phyloP scores from a whole-genome alignment of 2,888 invertebrate genomes.

The Nebria brevicollis region DNA sequence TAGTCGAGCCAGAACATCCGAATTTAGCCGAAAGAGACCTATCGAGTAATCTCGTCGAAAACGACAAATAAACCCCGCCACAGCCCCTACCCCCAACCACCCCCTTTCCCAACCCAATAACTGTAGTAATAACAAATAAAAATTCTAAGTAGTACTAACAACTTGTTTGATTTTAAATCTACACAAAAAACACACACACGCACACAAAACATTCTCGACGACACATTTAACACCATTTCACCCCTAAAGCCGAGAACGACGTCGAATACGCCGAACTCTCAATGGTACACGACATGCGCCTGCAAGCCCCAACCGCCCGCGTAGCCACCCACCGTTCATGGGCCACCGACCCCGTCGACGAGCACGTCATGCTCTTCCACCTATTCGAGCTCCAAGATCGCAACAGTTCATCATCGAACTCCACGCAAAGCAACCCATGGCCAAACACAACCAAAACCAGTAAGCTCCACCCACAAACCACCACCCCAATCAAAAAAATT shows the following conservation, averaged over 20 bases:
- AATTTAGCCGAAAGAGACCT: conserved; percentile 22
- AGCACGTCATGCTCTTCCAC: conserved; percentile 70
- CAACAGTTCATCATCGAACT: conserved; percentile 53
- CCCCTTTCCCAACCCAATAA: neutral
- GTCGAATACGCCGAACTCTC: conserved; percentile 72
- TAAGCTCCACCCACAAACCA: too few species aligned
- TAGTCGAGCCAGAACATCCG: neutral
- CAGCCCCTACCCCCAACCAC: neutral
- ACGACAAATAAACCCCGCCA: neutral
- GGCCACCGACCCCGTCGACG: conserved; percentile 59
- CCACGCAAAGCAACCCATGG: conserved; percentile 19
- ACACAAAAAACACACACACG: too few species aligned
- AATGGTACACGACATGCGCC: conserved; percentile 62
- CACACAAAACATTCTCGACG: too few species aligned
- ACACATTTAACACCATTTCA: neutral
- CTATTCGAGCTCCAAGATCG: conserved; percentile 66
- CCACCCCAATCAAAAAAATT: too few species aligned
- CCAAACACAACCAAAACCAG: neutral
- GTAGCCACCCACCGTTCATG: conserved; percentile 50
- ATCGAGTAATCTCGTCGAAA: conserved; percentile 19
- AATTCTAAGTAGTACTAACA: too few species aligned
- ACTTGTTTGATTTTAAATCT: too few species aligned
- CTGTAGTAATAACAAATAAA: too few species aligned
- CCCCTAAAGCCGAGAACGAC: conserved; percentile 70
- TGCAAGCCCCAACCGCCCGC: conserved; percentile 55